Percentiles rank a stretch among this genome's conserved stretches.
Evolutionary conservation across 2,797 vertebrate genomes (phyloP).

Genomic region (Poecilia gillii): DNA sequence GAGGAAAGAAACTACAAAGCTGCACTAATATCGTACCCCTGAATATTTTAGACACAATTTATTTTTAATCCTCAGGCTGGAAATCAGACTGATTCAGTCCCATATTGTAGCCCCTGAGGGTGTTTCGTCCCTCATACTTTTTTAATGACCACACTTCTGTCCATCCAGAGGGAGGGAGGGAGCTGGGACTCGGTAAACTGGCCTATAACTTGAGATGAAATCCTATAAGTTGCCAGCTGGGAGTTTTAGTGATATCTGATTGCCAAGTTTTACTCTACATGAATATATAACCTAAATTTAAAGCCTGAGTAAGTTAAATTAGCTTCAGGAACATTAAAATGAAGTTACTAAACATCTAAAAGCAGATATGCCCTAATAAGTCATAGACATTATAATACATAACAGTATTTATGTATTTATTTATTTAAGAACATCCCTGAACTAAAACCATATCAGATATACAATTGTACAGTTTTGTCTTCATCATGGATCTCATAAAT

Average conservation of each 20-base stretch:
- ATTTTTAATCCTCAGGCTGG: conserved; percentile 79
- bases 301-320: background rate
- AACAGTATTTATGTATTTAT: background rate
- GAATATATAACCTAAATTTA: background rate
- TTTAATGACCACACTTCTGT: conserved; percentile 77
- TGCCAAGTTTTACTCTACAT: conserved; percentile 9
- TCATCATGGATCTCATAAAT: background rate
- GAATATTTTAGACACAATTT: conserved; percentile 84
- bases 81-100: conserved; percentile 78
- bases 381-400: background rate
- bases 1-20: conserved; percentile 67
- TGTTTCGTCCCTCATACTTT: conserved; percentile 73
- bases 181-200: conserved; percentile 34
- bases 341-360: background rate
- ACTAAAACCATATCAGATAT: background rate
- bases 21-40: conserved; percentile 72
- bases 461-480: background rate
- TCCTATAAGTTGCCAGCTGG: conserved; percentile 6
- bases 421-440: background rate
- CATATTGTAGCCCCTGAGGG: conserved; percentile 74
- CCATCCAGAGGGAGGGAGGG: conserved; percentile 44
- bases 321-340: background rate
- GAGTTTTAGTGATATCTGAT: conserved; percentile 25
- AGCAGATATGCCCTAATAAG: background rate
- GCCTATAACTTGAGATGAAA: conserved; percentile 36